Conservation (phyloP, 2,797 vertebrate genomes). For the Cheirogaleus major region DNA sequence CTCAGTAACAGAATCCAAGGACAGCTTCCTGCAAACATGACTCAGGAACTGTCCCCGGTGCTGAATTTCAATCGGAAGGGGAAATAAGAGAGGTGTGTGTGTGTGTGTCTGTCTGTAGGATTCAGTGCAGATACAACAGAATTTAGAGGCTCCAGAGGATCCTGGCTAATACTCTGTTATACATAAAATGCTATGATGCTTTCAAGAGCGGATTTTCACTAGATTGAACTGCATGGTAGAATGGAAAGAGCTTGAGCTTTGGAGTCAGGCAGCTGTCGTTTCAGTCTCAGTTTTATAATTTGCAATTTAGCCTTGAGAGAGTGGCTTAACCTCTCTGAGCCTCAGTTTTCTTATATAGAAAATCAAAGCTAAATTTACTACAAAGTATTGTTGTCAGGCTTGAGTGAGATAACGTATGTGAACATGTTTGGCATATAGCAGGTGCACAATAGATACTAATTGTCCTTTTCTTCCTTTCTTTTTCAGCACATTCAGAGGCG, state of each 20-base stretch:
- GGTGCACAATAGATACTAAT: neutral
- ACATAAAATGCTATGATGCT: constrained; percentile 27
- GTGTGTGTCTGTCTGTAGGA: neutral
- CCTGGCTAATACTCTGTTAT: constrained; percentile 26
- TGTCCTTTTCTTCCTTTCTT: constrained; percentile 8
- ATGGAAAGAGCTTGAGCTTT: neutral
- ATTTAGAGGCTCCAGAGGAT: constrained; percentile 13
- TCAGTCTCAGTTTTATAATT: constrained; percentile 30
- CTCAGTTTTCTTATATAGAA: constrained; percentile 38
- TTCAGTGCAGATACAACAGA: neutral
- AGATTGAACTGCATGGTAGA: neutral
- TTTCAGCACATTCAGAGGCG: neutral
- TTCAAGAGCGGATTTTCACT: constrained; percentile 32
- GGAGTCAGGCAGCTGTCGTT: neutral
- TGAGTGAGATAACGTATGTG: neutral
- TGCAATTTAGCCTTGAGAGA: constrained; percentile 47
- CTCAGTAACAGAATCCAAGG: constrained; percentile 48
- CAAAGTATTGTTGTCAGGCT: neutral
- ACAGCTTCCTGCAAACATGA: constrained; percentile 48
- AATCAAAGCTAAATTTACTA: constrained; percentile 47
- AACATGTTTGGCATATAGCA: neutral
- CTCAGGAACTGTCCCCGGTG: constrained; percentile 66
- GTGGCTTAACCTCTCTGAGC: neutral
- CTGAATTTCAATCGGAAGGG: constrained; percentile 52
- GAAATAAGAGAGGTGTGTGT: neutral